Base-by-base conservation (phyloP, 2,888 invertebrate species). In the Drosophila diplacantha region DNA sequence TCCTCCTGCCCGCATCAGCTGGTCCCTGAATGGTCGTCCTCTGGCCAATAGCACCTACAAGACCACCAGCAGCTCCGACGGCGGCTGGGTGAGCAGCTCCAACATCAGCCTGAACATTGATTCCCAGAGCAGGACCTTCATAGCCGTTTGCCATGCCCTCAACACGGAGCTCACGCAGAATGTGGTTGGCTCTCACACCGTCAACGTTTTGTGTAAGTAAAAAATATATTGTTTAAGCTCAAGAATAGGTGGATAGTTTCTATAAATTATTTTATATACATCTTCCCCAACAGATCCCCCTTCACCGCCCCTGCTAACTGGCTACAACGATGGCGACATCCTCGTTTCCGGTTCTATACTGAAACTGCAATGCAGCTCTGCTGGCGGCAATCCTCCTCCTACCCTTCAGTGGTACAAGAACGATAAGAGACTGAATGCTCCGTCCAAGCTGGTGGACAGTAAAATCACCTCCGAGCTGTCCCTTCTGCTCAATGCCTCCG, bases 21-120 rank as follows among this genome's bases (percentile, higher is more conserved):
- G 87, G 87, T 85, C 85, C 26, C 71, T 87, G 44, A 87, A 87
- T 47, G 87, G 87, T 18, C 85, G 85, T 12, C 84, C 85, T 3
- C 37, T 86, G 54, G 74, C 58, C 6, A 85, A 85, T 35, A 75
- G 83, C 59, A 84, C 78, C 29, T 83, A 63, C 24, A 80, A 82
- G 64, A 85, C 80, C 9, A 71, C 68, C n/a, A 72, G 62, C 29
- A 85, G 79, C 41, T 37, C 69, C 3, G 82, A 79, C 49, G 85
- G 87, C 39, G 87, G 87, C 56, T 87, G 85, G 86, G 79, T 85
- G 18, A 86, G 83, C 61, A 72, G 81, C 51, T 87, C 87, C 20
- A 87, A 87, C 56, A 78, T 86, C n/a, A 78, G 80, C 4, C 52
- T 87, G 11, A 73, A 54, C 29, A 85, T 87, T 31, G 85, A 82